A percentile compares a stretch with the other conserved stretches of the same genome.
These are phyloP conservation scores for Epizoanthus rinbou DNA, from an alignment of 92 coral and sea anemone species.

Conservation along the genomic window DNA sequence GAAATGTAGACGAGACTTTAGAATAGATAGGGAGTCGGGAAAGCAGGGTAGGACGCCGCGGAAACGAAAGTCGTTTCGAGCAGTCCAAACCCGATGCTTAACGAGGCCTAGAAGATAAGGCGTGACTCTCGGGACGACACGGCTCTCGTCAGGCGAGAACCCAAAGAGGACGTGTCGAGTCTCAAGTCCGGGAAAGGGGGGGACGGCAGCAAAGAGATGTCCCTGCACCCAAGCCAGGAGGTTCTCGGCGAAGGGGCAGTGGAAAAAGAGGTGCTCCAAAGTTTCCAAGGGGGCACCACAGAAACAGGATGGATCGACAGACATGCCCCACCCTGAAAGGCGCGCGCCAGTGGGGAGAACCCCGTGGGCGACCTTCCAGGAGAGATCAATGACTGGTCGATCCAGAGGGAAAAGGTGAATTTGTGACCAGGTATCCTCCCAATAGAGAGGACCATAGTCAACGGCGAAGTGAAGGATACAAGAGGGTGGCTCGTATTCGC, in stretches of 20 bases:
- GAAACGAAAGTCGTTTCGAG: conserved; percentile 42
- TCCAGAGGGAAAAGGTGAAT: conserved; percentile 21
- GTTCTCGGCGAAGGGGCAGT: conserved; percentile 25
- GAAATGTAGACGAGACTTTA: background rate
- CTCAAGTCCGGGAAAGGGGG: background rate
- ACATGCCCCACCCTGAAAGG: conserved; percentile 16
- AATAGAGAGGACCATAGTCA: conserved; percentile 11
- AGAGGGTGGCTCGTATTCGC: background rate
- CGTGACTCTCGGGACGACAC: conserved; percentile 7
- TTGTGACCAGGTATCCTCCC: conserved; percentile 21
- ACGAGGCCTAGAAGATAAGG: background rate
- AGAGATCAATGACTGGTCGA: background rate
- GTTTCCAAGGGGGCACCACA: conserved; percentile 11
- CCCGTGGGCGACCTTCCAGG: conserved; percentile 58
- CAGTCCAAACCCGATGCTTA: conserved; percentile 21
- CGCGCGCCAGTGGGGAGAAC: conserved; percentile 39
- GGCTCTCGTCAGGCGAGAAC: background rate
- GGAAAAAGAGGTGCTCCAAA: conserved; percentile 19
- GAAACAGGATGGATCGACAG: conserved; percentile 8
- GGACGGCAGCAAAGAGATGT: background rate
- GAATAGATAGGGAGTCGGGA: background rate
- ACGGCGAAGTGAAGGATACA: background rate
- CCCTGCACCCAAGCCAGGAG: conserved; percentile 28
- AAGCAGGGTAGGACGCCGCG: conserved; percentile 18
- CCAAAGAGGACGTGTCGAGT: conserved; percentile 34